Evolutionary conservation across 2,113 vertebrate genomes (phyloP).

Genomic region (Illadopsis cleaveri): DNA sequence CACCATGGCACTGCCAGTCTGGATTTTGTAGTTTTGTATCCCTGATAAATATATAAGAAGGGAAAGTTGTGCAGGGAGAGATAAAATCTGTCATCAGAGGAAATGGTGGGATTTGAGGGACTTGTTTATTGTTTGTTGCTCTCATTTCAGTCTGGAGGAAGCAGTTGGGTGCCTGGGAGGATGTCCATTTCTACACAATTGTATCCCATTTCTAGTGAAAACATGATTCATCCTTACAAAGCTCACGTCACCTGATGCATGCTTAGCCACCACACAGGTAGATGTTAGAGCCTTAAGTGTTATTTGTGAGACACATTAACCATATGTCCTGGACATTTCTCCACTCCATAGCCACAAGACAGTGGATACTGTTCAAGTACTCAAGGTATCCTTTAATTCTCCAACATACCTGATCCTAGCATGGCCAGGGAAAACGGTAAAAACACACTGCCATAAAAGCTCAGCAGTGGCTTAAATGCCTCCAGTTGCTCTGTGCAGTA

Average conservation of each 20-base stretch:
- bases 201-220: neutral
- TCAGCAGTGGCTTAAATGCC: neutral
- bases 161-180: neutral
- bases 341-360: rapidly evolving
- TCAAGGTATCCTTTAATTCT: neutral
- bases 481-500: neutral
- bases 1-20: neutral
- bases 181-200: neutral
- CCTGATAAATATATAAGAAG: neutral
- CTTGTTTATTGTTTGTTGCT: neutral
- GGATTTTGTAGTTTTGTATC: neutral
- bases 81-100: neutral
- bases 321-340: neutral
- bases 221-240: neutral
- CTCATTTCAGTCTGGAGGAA: neutral
- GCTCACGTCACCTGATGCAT: neutral
- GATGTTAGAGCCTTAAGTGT: neutral
- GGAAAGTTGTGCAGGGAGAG: neutral
- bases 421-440: neutral
- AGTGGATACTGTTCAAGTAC: neutral
- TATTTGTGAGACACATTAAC: neutral
- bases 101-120: neutral
- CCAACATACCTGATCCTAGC: neutral
- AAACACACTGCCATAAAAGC: neutral
- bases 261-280: neutral